A percentile compares a stretch with the other conserved stretches of the same genome.
These are phyloP conservation scores for Vulpes lagopus DNA, from an alignment of 2,113 vertebrate species.

Conservation along the genomic window DNA sequence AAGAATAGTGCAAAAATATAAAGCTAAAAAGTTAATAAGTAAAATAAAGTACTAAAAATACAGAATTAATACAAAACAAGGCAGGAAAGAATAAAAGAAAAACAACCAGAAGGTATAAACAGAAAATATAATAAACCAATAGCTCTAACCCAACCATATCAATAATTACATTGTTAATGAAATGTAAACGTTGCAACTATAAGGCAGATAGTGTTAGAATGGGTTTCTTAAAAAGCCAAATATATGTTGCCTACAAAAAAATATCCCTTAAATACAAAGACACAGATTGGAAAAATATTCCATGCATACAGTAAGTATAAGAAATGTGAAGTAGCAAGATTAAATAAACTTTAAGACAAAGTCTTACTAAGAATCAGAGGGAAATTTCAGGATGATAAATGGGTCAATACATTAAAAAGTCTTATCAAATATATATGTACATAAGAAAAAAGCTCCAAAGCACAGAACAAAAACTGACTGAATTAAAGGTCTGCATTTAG, in stretches of 20 bases:
- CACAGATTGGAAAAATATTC: not conserved
- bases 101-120: not conserved
- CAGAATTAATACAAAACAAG: not conserved
- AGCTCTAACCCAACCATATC: not conserved
- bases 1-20: not conserved
- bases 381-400: not conserved
- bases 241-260: not conserved
- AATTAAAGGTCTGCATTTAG: not conserved
- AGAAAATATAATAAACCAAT: not conserved
- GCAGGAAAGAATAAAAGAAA: not conserved
- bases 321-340: not conserved
- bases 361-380: not conserved
- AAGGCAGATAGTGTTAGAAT: not conserved
- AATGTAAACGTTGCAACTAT: not conserved
- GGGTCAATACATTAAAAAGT: not conserved
- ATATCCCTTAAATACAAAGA: not conserved
- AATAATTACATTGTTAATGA: not conserved
- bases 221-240: not conserved
- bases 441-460: slow-evolving; percentile 5
- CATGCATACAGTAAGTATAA: not conserved
- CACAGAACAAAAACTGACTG: not conserved
- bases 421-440: not conserved
- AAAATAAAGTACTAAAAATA: slow-evolving; percentile 2
- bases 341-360: not conserved
- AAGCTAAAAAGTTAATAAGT: not conserved